phyloP scores from a whole-genome alignment of 2,113 vertebrate species.

The Phyllostomus hastatus region DNA sequence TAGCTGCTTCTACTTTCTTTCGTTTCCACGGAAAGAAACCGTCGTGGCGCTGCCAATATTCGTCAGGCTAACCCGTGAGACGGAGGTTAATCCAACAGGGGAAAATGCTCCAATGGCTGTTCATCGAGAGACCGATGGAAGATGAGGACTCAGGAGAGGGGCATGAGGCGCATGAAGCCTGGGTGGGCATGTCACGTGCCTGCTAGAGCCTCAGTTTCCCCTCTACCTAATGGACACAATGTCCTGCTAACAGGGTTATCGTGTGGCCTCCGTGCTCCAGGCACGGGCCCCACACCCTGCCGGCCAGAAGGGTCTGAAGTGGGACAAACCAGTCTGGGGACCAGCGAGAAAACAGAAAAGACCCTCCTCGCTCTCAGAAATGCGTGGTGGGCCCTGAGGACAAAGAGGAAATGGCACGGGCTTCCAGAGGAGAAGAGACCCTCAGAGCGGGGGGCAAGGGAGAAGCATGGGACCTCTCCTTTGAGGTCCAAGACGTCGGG shows the following conservation, averaged over 20 bases:
- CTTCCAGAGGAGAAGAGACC: background rate
- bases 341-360: background rate
- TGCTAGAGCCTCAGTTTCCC: background rate
- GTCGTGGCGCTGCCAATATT: background rate
- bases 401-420: background rate
- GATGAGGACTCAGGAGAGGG: background rate
- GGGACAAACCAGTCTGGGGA: background rate
- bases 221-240: background rate
- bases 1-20: background rate
- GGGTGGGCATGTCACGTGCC: background rate
- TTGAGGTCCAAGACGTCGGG: background rate
- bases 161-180: rapidly evolving
- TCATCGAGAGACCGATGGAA: background rate
- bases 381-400: rapidly evolving
- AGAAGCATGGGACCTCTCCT: background rate
- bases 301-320: background rate
- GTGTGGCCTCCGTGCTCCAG: background rate
- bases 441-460: background rate
- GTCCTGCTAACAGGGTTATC: background rate
- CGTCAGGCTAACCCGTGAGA: background rate
- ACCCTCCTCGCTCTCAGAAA: background rate
- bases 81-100: background rate
- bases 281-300: background rate
- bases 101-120: background rate
- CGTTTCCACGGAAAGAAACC: background rate